Conservation (phyloP, 2,113 vertebrate genomes). For the Gymnobelideus leadbeateri region DNA sequence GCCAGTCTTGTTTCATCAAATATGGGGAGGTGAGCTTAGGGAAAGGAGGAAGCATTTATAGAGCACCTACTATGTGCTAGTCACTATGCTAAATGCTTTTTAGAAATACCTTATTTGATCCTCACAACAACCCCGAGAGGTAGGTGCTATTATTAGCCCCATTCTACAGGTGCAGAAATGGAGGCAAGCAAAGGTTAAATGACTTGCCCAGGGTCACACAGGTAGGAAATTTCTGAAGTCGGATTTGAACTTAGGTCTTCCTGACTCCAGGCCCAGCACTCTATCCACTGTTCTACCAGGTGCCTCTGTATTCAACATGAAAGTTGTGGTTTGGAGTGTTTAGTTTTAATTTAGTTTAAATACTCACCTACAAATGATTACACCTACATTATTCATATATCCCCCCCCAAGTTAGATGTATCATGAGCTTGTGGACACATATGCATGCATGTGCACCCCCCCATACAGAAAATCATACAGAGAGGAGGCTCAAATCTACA, state of each 20-base stretch:
- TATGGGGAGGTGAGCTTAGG: neutral
- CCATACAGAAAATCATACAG: neutral
- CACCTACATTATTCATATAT: neutral
- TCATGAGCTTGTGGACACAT: neutral
- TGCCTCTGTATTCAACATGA: neutral
- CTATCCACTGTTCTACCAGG: neutral
- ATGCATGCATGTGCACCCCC: neutral
- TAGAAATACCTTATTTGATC: neutral
- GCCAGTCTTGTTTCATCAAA: neutral
- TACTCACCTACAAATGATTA: neutral
- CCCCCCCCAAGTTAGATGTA: neutral
- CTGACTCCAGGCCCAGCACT: neutral
- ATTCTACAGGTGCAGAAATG: neutral
- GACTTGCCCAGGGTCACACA: neutral
- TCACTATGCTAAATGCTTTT: neutral
- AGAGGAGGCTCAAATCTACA: neutral
- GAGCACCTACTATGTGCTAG: neutral
- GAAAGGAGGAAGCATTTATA: neutral
- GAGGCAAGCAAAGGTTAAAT: neutral
- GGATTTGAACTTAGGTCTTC: neutral
- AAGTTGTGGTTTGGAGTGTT: neutral
- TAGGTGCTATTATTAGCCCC: neutral
- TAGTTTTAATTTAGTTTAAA: neutral
- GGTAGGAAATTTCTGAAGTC: neutral
- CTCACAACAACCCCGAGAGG: neutral